phyloP scores from a whole-genome alignment of 2,797 vertebrate species.

The Gymnothorax javanicus region DNA sequence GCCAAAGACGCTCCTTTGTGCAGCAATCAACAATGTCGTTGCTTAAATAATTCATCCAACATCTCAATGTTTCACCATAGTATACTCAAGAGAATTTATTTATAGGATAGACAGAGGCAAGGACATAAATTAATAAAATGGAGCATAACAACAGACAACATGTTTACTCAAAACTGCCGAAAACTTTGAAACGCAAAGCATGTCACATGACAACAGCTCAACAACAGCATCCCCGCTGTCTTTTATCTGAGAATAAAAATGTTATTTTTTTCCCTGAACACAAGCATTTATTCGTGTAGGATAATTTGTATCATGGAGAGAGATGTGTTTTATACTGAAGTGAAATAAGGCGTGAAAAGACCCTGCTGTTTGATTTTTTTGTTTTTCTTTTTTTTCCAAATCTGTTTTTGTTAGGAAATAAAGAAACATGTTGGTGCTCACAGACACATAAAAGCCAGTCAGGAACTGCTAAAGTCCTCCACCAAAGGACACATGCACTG shows the following conservation, averaged over 20 bases:
- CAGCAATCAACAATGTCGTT: constrained; percentile 52
- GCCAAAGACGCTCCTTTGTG: constrained; percentile 37
- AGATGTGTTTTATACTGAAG: constrained; percentile 24
- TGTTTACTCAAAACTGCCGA: constrained; percentile 62
- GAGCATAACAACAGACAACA: constrained; percentile 54
- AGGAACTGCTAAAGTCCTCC: too few relatives aligned
- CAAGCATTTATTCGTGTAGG: constrained; percentile 59
- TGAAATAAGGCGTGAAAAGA: constrained; percentile 15
- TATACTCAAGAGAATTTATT: constrained; percentile 55
- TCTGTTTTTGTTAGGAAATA: constrained; percentile 10
- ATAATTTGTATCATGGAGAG: constrained; percentile 56
- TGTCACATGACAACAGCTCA: constrained; percentile 55
- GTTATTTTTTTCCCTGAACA: constrained; percentile 39
- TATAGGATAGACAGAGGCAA: constrained; percentile 57
- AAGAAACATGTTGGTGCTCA: constrained; percentile 14
- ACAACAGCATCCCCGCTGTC: constrained; percentile 41
- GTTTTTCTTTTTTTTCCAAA: background rate
- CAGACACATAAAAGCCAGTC: constrained; percentile 17
- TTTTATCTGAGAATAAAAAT: constrained; percentile 46
- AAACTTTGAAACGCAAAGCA: constrained; percentile 38
- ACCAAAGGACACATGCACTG: too few relatives aligned
- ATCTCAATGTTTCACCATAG: constrained; percentile 35
- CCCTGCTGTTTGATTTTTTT: constrained; percentile 20
- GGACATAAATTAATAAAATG: constrained; percentile 24
- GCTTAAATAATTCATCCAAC: constrained; percentile 70